Conservation (phyloP, 2,888 invertebrate genomes). For the Caenorhabditis sp. region DNA sequence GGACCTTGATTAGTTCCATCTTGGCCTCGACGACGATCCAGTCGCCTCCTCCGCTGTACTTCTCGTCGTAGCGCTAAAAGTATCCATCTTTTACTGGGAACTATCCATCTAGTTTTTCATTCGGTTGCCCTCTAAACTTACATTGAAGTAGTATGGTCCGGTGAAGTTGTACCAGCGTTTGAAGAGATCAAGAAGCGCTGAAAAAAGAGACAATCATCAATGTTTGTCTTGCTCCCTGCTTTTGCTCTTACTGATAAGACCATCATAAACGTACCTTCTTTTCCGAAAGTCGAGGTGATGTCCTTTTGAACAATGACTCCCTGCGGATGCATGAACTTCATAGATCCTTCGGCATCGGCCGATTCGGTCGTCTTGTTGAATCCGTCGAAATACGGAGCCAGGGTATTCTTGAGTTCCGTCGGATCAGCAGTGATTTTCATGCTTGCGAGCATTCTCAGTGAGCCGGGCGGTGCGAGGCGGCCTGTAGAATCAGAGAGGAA, state of each 20-base stretch:
- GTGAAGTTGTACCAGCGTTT: slow-evolving; percentile 52
- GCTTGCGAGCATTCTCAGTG: slow-evolving; percentile 26
- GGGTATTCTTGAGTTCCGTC: slow-evolving; percentile 32
- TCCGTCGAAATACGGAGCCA: slow-evolving; percentile 53
- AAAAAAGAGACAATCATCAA: slow-evolving; percentile 27
- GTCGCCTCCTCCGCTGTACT: slow-evolving; percentile 59
- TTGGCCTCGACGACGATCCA: slow-evolving; percentile 58
- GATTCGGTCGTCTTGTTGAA: slow-evolving; percentile 55
- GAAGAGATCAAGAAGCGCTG: slow-evolving; percentile 60
- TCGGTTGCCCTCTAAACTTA: slow-evolving; percentile 22
- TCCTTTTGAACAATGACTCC: slow-evolving; percentile 59
- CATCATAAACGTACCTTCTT: slow-evolving; percentile 42
- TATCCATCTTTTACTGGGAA: too few relatives aligned
- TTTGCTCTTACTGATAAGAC: background rate
- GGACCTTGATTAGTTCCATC: slow-evolving; percentile 46
- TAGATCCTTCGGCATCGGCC: slow-evolving; percentile 58
- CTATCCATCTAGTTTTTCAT: too few relatives aligned
- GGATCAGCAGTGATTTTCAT: slow-evolving; percentile 16
- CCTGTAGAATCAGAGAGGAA: background rate
- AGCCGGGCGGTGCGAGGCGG: background rate
- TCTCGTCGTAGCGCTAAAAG: slow-evolving; percentile 57
- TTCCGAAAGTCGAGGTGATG: slow-evolving; percentile 52
- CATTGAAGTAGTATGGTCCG: slow-evolving; percentile 57
- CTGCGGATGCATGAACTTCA: slow-evolving; percentile 63
- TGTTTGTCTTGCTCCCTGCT: background rate